Percentiles rank a stretch among this genome's conserved stretches.
These are phyloP conservation scores for Tenthredo mesomela DNA, from an alignment of 2,888 invertebrate species.

Conservation along the genomic window DNA sequence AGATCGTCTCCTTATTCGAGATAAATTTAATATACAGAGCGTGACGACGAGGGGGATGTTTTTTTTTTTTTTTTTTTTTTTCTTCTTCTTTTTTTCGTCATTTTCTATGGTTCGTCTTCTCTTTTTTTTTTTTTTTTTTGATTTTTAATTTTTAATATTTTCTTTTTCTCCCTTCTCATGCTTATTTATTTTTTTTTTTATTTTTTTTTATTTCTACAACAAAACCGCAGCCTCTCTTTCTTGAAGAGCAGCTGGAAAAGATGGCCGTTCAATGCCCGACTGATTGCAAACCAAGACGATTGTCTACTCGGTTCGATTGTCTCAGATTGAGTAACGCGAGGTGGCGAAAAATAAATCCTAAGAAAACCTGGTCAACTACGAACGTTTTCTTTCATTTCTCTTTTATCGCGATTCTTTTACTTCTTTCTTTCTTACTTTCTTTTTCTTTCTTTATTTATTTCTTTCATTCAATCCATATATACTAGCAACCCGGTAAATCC, in stretches of 20 bases:
- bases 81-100: too few species aligned
- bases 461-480: not conserved
- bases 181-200: not conserved
- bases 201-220: too few species aligned
- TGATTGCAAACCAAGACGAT: constrained; percentile 31
- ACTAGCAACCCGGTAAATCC: not conserved
- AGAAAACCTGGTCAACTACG: constrained; percentile 18
- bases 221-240: not conserved
- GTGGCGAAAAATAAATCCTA: constrained; percentile 12
- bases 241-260: not conserved
- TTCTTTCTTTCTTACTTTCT: not conserved
- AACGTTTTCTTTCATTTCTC: not conserved
- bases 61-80: not conserved
- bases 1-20: not conserved
- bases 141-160: not conserved
- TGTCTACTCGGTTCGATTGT: constrained; percentile 19
- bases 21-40: not conserved
- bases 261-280: constrained; percentile 38
- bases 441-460: not conserved
- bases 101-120: too few species aligned
- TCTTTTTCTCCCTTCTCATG: not conserved
- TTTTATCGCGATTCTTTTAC: not conserved
- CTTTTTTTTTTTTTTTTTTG: too few species aligned
- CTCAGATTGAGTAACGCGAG: not conserved
- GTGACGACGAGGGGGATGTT: not conserved